A percentile compares a stretch with the other conserved stretches of the same genome.
Evolutionary conservation across 2,113 vertebrate genomes (phyloP).

Genomic region (Ochotona curzoniae): DNA sequence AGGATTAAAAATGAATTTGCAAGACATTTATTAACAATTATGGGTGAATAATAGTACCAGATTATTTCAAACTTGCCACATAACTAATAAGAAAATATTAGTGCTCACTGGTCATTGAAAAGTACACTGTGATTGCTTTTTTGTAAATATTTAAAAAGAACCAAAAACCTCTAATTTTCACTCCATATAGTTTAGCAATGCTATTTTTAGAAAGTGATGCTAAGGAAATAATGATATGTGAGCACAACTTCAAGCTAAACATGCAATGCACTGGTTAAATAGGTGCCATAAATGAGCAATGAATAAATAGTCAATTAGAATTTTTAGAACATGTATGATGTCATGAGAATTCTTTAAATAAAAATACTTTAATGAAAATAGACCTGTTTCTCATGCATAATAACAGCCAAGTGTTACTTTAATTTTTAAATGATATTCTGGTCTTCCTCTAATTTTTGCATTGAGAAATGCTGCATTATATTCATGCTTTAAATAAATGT

Average conservation of each 20-base stretch:
- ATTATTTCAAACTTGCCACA: not conserved
- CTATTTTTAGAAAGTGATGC: not conserved
- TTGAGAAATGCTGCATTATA: not conserved
- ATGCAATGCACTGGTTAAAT: not conserved
- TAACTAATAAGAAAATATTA: not conserved
- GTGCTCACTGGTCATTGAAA: not conserved
- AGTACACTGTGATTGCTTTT: not conserved
- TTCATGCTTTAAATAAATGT: conserved; percentile 29
- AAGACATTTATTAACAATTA: not conserved
- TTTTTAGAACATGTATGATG: not conserved
- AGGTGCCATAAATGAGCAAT: conserved; percentile 18
- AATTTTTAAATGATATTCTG: not conserved
- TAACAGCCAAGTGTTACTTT: not conserved
- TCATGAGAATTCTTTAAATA: not conserved
- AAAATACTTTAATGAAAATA: conserved; percentile 12
- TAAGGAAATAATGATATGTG: conserved; percentile 20
- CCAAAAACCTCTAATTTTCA: not conserved
- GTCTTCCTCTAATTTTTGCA: not conserved
- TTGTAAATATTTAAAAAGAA: conserved; percentile 46
- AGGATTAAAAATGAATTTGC: not conserved
- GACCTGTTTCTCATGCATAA: not conserved
- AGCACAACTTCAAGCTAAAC: not conserved
- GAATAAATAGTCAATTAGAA: not conserved
- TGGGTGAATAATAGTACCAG: not conserved
- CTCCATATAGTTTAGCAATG: not conserved